These are phyloP conservation scores for Salvelinus fontinalis DNA, from an alignment of 2,113 vertebrate species.

Conservation along the genomic window DNA sequence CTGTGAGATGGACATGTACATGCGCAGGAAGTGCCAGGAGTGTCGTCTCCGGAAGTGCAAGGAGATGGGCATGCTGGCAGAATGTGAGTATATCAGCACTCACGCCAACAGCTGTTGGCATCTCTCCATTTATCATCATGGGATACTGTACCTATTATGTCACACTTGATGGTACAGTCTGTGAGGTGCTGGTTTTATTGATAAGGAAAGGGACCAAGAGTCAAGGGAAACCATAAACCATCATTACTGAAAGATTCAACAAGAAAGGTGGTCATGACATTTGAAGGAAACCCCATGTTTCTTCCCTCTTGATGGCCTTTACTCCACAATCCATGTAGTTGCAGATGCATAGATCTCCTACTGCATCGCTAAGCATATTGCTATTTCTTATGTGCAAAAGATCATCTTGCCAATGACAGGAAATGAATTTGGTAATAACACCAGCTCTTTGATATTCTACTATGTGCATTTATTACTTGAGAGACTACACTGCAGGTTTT, in stretches of 20 bases:
- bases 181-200: background rate
- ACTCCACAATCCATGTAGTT: background rate
- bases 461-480: background rate
- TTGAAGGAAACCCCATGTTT: background rate
- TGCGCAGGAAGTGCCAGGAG: constrained; percentile 97
- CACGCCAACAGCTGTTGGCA: background rate
- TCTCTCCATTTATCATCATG: too few relatives aligned
- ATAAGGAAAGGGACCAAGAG: background rate
- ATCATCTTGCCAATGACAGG: background rate
- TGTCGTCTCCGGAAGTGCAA: constrained; percentile 96
- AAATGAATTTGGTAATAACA: background rate
- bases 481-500: background rate
- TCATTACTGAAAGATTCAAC: background rate
- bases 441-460: background rate
- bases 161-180: background rate
- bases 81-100: constrained; percentile 84
- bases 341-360: too few relatives aligned
- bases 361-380: too few relatives aligned
- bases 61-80: constrained; percentile 97
- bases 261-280: too few relatives aligned
- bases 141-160: background rate
- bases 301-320: background rate
- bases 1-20: constrained; percentile 99
- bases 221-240: background rate
- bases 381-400: too few relatives aligned